Evolutionary conservation across 2,113 vertebrate species (phyloP), one percentile per base, ranked within the genome.

Genomic region (Mobula birostris): DNA sequence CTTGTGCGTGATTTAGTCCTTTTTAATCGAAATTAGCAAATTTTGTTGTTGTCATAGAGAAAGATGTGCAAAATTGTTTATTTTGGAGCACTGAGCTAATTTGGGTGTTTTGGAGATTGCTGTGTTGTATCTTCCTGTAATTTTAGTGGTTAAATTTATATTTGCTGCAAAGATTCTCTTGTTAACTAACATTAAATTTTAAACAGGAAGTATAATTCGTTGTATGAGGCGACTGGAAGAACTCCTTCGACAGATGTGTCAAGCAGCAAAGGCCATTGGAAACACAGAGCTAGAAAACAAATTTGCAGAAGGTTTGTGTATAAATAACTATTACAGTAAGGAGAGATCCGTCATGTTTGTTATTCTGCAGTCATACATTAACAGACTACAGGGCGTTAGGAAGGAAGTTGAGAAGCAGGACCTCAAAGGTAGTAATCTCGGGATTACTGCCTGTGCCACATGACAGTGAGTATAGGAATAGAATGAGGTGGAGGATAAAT

Each of bases 281-380:
- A 99, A 99, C 96, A 99, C 98, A 0, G 99, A 99, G 78, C 95
- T 99, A 97, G 99, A 99, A 97, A 99, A 99, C 95, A 99, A 99
- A 95, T 99, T 99, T 95, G 97, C 98, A 94, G 98, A 98, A 96
- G 99, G 99, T 99, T 95, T 95, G 97, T 94, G 29, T 61, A 79
- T 94, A 93, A 74, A 48, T 74, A 48, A 56, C 70, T 74, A 66
- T 90, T 90, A 68, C 58, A 63, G 15, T 88, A 66, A 17, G 27
- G 12, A 90, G 61, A 7, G n/a, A 15, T n/a, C 14, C 2, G 7
- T 66, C 8, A 32, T 27, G 6, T n/a, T 19, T 66, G n/a, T 24
- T 24, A n/a, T 90, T 83, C 29, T 90, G 61, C 29, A 90, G 66
- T 90, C 1, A n/a, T 90, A 88, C 61, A 32, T 36, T 61, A 48